Evolutionary conservation across 2,113 vertebrate species (phyloP).

Genomic region (Protobothrops mucrosquamatus): DNA sequence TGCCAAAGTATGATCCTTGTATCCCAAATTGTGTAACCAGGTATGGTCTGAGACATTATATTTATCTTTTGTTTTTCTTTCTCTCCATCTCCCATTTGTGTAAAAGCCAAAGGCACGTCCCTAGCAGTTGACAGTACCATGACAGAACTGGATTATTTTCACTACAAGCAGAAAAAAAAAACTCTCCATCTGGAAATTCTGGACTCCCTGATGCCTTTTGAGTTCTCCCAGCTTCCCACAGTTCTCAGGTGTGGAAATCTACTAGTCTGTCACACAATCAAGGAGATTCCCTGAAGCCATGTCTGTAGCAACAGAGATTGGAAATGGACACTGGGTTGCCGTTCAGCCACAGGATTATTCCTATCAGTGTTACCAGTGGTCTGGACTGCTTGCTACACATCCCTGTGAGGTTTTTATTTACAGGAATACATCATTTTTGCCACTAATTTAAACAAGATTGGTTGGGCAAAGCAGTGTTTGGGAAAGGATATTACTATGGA

Average conservation of each 20-base stretch:
- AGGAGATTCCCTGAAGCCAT: slow-evolving; percentile 87
- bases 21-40: neutral
- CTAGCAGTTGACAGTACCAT: slow-evolving; percentile 80
- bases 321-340: slow-evolving; percentile 70
- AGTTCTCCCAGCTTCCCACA: slow-evolving; percentile 89
- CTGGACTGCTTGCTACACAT: slow-evolving; percentile 74
- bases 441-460: slow-evolving; percentile 64
- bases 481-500: slow-evolving; percentile 63
- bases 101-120: slow-evolving; percentile 94
- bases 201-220: slow-evolving; percentile 92
- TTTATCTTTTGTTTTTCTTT: slow-evolving; percentile 43
- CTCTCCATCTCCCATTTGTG: slow-evolving; percentile 34
- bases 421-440: slow-evolving; percentile 68
- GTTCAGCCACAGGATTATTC: slow-evolving; percentile 71
- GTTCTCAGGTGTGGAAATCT: slow-evolving; percentile 93
- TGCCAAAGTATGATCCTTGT: neutral
- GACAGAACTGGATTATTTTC: slow-evolving; percentile 75
- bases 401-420: slow-evolving; percentile 70
- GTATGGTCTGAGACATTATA: neutral
- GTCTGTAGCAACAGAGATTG: slow-evolving; percentile 73
- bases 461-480: slow-evolving; percentile 67
- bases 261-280: slow-evolving; percentile 79
- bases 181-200: slow-evolving; percentile 77
- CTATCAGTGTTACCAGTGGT: slow-evolving; percentile 77
- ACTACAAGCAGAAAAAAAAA: slow-evolving; percentile 68